Evolutionary conservation across 2,797 vertebrate species (phyloP).

Genomic region (Scomberomorus guttatus): DNA sequence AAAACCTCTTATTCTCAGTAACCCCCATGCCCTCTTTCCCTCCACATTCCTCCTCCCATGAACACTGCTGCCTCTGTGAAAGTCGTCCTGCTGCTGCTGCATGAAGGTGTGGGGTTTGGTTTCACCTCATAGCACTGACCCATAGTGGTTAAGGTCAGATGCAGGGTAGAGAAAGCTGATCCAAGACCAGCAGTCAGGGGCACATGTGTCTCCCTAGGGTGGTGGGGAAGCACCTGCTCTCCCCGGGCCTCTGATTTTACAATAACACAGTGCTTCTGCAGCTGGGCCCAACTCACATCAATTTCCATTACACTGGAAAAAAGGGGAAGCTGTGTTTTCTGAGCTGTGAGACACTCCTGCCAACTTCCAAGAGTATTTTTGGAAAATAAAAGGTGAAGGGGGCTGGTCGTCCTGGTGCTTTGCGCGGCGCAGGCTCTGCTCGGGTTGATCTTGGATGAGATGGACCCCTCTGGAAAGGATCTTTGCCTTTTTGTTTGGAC

Average conservation of each 20-base stretch:
- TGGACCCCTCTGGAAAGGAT: conserved; percentile 60
- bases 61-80: conserved; percentile 35
- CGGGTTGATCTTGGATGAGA: conserved; percentile 65
- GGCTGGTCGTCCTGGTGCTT: conserved; percentile 50
- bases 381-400: conserved; percentile 55
- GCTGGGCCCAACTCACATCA: conserved; percentile 31
- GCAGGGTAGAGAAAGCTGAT: conserved; percentile 33
- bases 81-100: conserved; percentile 18
- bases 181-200: conserved; percentile 6
- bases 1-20: conserved; percentile 27
- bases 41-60: background rate
- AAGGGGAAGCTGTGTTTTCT: conserved; percentile 56
- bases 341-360: conserved; percentile 50
- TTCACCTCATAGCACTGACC: background rate
- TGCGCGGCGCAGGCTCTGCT: conserved; percentile 46
- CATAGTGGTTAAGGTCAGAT: conserved; percentile 18
- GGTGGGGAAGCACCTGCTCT: conserved; percentile 57
- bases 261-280: conserved; percentile 49
- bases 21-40: conserved; percentile 9
- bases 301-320: conserved; percentile 64
- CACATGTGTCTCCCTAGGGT: conserved; percentile 18
- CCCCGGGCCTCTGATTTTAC: conserved; percentile 40
- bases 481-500: conserved; percentile 67
- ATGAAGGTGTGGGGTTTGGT: background rate
- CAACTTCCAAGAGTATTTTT: conserved; percentile 69